Evolutionary conservation across 2,113 vertebrate species (phyloP).

Genomic region (Poeciliopsis retropinna): DNA sequence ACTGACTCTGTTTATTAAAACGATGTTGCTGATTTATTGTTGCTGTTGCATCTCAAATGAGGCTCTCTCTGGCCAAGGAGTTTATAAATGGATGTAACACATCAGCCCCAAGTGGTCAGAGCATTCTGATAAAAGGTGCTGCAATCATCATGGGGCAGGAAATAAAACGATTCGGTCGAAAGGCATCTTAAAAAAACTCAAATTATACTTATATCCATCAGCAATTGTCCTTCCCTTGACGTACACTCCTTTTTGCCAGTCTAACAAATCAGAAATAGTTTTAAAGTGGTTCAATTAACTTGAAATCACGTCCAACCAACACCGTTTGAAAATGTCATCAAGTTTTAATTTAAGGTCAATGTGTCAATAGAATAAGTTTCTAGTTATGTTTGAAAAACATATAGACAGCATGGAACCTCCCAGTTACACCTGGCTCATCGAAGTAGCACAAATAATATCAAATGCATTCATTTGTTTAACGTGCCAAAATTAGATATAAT

Average conservation of each 20-base stretch:
- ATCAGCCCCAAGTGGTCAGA: slow-evolving; percentile 4
- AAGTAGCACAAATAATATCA: too few relatives aligned
- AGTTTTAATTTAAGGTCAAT: too few relatives aligned
- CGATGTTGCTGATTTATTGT: neutral
- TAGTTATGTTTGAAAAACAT: too few relatives aligned
- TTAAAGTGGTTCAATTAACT: neutral
- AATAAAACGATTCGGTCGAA: slow-evolving; percentile 44
- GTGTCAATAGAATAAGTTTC: too few relatives aligned
- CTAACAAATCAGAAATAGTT: neutral
- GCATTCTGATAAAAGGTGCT: slow-evolving; percentile 1
- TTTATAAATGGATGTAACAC: slow-evolving; percentile 5
- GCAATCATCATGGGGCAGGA: neutral
- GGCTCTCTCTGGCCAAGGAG: neutral
- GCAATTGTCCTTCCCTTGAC: slow-evolving; percentile 3
- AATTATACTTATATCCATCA: neutral
- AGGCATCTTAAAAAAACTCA: neutral
- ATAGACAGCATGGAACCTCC: too few relatives aligned
- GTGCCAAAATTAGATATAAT: too few relatives aligned
- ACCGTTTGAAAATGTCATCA: too few relatives aligned
- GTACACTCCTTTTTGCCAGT: neutral
- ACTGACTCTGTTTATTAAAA: neutral
- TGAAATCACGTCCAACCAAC: too few relatives aligned
- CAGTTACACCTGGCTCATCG: too few relatives aligned
- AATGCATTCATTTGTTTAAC: too few relatives aligned
- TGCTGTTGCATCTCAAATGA: slow-evolving; percentile 1